Evolutionary conservation across 2,113 vertebrate genomes (phyloP).

Genomic region (Mirza zaza): DNA sequence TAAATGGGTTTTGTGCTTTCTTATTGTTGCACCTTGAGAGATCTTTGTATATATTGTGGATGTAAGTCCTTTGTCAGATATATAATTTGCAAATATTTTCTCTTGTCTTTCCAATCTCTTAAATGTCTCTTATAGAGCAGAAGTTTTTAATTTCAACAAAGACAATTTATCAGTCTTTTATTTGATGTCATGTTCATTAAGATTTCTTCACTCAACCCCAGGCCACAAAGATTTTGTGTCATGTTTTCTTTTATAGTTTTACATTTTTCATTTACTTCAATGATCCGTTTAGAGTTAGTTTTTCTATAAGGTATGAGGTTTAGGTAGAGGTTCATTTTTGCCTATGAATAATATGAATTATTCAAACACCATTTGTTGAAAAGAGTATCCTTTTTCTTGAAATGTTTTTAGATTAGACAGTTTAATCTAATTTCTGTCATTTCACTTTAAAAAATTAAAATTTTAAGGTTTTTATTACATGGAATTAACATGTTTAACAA

Average conservation of each 20-base stretch:
- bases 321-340: neutral
- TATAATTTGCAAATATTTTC: neutral
- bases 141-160: slow-evolving; percentile 38
- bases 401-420: slow-evolving; percentile 6
- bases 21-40: neutral
- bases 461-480: neutral
- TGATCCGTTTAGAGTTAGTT: neutral
- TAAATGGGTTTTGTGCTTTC: neutral
- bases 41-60: neutral
- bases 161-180: neutral
- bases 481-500: neutral
- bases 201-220: slow-evolving; percentile 7
- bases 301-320: neutral
- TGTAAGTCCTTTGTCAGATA: neutral
- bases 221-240: neutral
- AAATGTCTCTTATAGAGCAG: neutral
- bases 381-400: neutral
- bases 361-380: neutral
- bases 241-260: neutral
- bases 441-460: slow-evolving; percentile 21
- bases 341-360: neutral
- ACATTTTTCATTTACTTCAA: neutral
- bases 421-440: slow-evolving; percentile 21
- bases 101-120: neutral
- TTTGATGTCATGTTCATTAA: neutral